Percentiles rank a stretch among this genome's conserved stretches.
Evolutionary conservation across 2,888 invertebrate species (phyloP).

Genomic region (Plagiodera versicolora): DNA sequence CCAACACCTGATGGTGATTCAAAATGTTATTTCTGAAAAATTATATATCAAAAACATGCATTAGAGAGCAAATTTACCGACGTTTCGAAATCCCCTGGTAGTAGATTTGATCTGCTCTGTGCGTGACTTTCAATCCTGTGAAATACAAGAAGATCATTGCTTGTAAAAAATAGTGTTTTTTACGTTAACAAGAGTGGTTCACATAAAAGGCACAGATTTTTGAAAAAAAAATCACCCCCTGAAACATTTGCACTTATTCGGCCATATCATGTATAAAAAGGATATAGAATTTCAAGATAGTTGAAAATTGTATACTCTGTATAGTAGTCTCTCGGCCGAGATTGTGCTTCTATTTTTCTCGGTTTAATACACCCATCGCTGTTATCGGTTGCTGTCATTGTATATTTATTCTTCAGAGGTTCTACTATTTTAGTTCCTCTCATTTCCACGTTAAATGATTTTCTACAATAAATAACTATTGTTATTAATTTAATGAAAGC

Average conservation of each 20-base stretch:
- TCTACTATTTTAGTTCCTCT: slow-evolving; percentile 7
- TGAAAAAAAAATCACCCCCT: too few relatives aligned
- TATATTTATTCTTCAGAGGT: slow-evolving; percentile 26
- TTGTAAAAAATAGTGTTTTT: too few relatives aligned
- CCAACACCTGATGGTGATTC: slow-evolving; percentile 11
- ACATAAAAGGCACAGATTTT: too few relatives aligned
- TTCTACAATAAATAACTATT: not conserved
- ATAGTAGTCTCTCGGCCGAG: slow-evolving; percentile 8
- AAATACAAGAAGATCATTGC: too few relatives aligned
- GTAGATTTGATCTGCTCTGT: not conserved
- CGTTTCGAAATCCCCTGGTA: not conserved
- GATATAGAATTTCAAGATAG: too few relatives aligned
- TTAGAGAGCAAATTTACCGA: not conserved
- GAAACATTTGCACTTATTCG: too few relatives aligned
- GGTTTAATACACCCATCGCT: not conserved
- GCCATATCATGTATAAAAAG: too few relatives aligned
- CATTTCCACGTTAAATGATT: slow-evolving; percentile 3
- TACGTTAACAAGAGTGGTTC: too few relatives aligned
- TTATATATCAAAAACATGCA: too few relatives aligned
- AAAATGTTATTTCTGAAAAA: not conserved
- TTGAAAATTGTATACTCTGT: not conserved
- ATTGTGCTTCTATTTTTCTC: not conserved
- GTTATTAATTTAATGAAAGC: not conserved
- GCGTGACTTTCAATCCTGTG: not conserved
- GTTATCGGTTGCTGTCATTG: slow-evolving; percentile 21